Conservation (phyloP, 1,140 invertebrate genomes). For the Drosophila mauritiana region DNA sequence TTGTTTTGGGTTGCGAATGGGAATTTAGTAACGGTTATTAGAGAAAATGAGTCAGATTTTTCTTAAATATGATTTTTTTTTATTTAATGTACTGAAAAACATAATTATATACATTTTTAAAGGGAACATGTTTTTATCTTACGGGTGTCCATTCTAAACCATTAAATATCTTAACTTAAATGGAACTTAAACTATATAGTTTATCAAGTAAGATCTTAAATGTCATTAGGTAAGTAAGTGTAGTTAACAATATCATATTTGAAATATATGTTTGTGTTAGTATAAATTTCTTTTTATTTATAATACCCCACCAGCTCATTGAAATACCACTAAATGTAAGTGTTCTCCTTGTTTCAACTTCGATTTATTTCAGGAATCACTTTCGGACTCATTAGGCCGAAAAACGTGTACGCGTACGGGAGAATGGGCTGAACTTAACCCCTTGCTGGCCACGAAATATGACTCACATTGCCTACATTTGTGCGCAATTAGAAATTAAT, state of each 20-base stretch:
- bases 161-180: no score
- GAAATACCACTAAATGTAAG: neutral
- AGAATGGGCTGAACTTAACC: neutral
- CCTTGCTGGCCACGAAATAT: neutral
- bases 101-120: neutral
- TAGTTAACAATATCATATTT: no score
- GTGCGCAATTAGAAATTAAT: constrained; percentile 82
- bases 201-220: no score
- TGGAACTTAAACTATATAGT: no score
- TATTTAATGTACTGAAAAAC: no score
- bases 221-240: no score
- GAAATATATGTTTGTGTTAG: no score
- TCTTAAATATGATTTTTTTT: no score
- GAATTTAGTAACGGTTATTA: constrained; percentile 1
- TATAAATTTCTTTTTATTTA: neutral
- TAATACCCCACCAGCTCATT: neutral
- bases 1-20: neutral
- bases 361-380: neutral
- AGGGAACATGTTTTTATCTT: neutral
- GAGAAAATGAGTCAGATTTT: no score
- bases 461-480: constrained; percentile 67
- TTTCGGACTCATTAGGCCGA: neutral
- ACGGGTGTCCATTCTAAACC: no score
- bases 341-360: neutral
- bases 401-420: neutral